Conservation (phyloP, 2,113 vertebrate genomes). For the Psettodes erumei region DNA sequence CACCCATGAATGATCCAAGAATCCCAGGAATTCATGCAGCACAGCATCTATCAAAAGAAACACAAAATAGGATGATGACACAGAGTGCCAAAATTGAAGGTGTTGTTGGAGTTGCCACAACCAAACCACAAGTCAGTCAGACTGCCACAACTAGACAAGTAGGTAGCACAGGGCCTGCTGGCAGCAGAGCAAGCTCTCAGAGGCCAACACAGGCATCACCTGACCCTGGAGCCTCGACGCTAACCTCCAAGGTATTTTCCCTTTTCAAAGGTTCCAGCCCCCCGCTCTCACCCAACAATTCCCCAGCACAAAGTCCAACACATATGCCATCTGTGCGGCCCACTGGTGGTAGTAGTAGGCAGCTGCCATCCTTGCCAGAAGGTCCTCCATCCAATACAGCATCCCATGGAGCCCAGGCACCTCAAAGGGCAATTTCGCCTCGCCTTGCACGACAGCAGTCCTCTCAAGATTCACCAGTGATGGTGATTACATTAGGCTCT, state of each 20-base stretch:
- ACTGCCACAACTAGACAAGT: slow-evolving; percentile 64
- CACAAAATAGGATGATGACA: slow-evolving; percentile 86
- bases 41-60: slow-evolving; percentile 93
- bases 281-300: slow-evolving; percentile 87
- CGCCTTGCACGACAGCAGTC: slow-evolving; percentile 90
- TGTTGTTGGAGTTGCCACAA: slow-evolving; percentile 78
- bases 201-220: slow-evolving; percentile 62
- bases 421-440: slow-evolving; percentile 84
- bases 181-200: slow-evolving; percentile 63
- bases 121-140: slow-evolving; percentile 72
- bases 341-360: slow-evolving; percentile 56
- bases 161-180: slow-evolving; percentile 43
- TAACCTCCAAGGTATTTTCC: slow-evolving; percentile 85
- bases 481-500: slow-evolving; percentile 90
- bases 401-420: slow-evolving; percentile 88
- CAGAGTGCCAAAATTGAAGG: slow-evolving; percentile 85
- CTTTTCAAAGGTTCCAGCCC: slow-evolving; percentile 91
- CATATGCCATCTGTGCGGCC: slow-evolving; percentile 72
- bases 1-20: slow-evolving; percentile 79
- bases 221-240: slow-evolving; percentile 76
- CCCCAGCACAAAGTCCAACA: slow-evolving; percentile 91
- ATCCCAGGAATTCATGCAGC: slow-evolving; percentile 90
- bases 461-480: slow-evolving; percentile 90
- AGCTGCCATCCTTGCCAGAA: slow-evolving; percentile 70
- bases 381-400: slow-evolving; percentile 78